Base-by-base conservation (phyloP, 2,888 invertebrate genomes). In the Pyrrhosoma nymphula region DNA sequence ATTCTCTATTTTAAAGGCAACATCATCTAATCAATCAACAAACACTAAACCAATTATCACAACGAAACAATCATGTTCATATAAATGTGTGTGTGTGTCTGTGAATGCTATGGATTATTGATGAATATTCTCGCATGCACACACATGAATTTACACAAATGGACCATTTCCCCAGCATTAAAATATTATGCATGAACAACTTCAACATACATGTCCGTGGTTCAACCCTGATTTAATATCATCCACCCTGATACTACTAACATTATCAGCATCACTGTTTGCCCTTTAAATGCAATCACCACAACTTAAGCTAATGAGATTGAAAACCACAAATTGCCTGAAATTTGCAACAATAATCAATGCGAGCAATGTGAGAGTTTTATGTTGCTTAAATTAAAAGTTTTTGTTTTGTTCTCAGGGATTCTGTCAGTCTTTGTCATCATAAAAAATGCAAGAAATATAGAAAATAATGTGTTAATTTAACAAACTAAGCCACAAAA, bases 361-460 rank as follows among this genome's bases (percentile, higher is more conserved):
- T 35, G 82, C 82, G 35, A 82, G 30, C 14, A 82, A 82, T 82
- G 16, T 30, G 82, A 82, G 82, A 35, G 82, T 35, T 82, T 35
- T 35, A 82, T 35, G 18, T 35, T 16, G 6, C 82, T 35, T 82
- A 30, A 82, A 75, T 47, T 26, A 47, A 69, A 35, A n/a, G 63
- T 69, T 75, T 75, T 4, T 26, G 4, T 75, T 69, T 93, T 93
- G 20, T 60, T 60, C 20, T 60, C 63, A 23, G 14, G n/a, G 47
- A 47, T 93, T 75, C 35, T 30, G 63, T 91, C 93, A 93, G 93
- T 93, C 93, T 93, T 93, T 69, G 93, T 69, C 69, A 55, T 14
- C 6, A 26, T 89, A 55, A 56, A 89, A 89, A 47, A 69, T 35
- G 14, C 35, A 69, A 93, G 47, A 93, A n/a, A 6, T 26, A 26